Percentiles rank a stretch among this genome's conserved stretches.
These are phyloP conservation scores for Copidosoma floridanum DNA, from an alignment of 1,140 invertebrate species.

Conservation along the genomic window DNA sequence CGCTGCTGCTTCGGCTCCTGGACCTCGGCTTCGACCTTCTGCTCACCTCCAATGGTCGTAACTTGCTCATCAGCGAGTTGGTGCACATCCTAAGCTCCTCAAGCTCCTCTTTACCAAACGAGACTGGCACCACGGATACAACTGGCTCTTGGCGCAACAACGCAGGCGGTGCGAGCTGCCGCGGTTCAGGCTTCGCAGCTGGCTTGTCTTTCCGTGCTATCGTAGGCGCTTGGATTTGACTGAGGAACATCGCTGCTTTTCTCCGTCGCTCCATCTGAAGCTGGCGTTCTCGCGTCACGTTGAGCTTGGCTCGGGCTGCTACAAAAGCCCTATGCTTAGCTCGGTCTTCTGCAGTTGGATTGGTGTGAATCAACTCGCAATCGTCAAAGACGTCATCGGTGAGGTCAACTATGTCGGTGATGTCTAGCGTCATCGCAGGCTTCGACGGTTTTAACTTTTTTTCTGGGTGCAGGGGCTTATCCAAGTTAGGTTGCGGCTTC, in stretches of 20 bases:
- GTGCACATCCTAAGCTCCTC: conserved; percentile 35
- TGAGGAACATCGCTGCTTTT: conserved; percentile 64
- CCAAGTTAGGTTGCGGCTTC: neutral
- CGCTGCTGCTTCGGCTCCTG: conserved; percentile 47
- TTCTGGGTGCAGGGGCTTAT: no score
- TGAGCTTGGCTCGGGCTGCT: conserved; percentile 62
- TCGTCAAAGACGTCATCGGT: conserved; percentile 56
- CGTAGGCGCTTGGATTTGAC: conserved; percentile 58
- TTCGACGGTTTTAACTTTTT: neutral
- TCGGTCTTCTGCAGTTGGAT: conserved; percentile 61
- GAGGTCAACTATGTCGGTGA: conserved; percentile 56
- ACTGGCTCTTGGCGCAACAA: no score
- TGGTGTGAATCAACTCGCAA: conserved; percentile 45
- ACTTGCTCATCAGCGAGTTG: conserved; percentile 46
- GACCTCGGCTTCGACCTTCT: conserved; percentile 47
- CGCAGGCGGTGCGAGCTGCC: no score
- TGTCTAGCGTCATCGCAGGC: no score
- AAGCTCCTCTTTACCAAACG: conserved; percentile 33
- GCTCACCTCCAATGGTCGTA: conserved; percentile 45
- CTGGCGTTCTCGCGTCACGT: conserved; percentile 63
- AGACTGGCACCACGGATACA: no score
- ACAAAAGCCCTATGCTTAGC: conserved; percentile 65
- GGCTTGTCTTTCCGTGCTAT: conserved; percentile 34
- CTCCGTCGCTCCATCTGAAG: conserved; percentile 71
- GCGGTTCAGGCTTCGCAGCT: no score